Evolutionary conservation across 2,113 vertebrate species (phyloP).

Genomic region (Lonchura striata): DNA sequence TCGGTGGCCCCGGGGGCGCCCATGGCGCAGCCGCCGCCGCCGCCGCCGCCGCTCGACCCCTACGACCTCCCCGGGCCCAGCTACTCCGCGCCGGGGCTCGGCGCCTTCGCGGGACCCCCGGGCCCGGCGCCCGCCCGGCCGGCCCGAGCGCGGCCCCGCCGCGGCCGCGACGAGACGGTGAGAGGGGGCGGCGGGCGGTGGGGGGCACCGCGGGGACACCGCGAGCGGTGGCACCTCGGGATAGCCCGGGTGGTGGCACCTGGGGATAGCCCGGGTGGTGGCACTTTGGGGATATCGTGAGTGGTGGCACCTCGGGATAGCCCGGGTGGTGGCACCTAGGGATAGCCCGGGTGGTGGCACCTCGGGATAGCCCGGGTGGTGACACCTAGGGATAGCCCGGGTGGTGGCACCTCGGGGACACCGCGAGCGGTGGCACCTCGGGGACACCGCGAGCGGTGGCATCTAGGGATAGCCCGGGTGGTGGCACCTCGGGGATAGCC

Average conservation of each 20-base stretch:
- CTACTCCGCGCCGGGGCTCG: constrained; percentile 76
- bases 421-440: no score
- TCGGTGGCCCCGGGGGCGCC: constrained; percentile 79
- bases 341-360: no score
- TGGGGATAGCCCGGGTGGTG: neutral
- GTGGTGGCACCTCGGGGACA: neutral
- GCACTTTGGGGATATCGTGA: neutral
- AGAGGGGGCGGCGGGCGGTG: neutral
- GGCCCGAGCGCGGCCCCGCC: constrained; percentile 70
- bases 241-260: no score
- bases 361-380: no score
- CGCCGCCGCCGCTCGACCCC: constrained; percentile 78
- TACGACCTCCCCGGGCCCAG: constrained; percentile 92
- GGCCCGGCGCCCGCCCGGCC: constrained; percentile 57
- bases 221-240: no score
- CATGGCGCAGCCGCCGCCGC: constrained; percentile 11
- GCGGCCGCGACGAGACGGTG: neutral
- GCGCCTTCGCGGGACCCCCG: constrained; percentile 7
- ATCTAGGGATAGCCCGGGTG: no score
- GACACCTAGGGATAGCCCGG: no score
- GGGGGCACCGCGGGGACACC: no score
- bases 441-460: no score
- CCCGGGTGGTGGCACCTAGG: neutral
- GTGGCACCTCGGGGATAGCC: no score
- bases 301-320: no score